Evolutionary conservation across 1,140 invertebrate genomes (phyloP), one percentile per base, ranked within the genome.

Genomic region (Diprion similis): DNA sequence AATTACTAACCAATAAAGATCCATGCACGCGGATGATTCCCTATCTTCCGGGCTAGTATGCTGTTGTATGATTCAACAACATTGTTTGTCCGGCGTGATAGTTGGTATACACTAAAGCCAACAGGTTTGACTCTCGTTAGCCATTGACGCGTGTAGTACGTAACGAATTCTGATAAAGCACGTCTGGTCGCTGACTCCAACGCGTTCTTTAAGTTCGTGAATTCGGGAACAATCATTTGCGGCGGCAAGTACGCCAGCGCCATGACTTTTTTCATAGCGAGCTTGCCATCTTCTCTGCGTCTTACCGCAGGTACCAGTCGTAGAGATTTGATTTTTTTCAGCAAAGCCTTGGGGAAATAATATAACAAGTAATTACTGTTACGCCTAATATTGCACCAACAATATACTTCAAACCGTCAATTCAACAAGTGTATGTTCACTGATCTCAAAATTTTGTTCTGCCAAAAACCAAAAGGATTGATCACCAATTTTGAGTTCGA

Each of bases 21-120:
- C 72, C 72, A 73, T 7, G 72, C 72, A 0, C 48, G 37, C 7
- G 72, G 72, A 37, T 73, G 72, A 11, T 24, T 10, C 9, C 72
- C 72, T 10, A 73, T 46, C 45, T 68, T 46, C 10, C 17, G 4
- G 3, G 18, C n/a, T 8, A 73, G 17, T 0, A 73, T 13, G 66
- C 72, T 73, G 64, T 73, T 73, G 47, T 73, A 73, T 0, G 72
- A 73, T n/a, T 73, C 72, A 7, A 67, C 59, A 7, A 73, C 72
- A 17, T 73, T 68, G 19, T 73, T 73, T 1, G 72, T 73, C n/a
- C 66, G 18, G 6, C 66, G 37, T 24, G 72, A 68, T 46, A 73
- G 45, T 24, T 66, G 8, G 19, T 11, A 68, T 6, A 73, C 72
- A 13, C 46, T 73, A 19, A 73, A 73, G 8, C 72, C 66, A 19